Evolutionary conservation across 2,113 vertebrate genomes (phyloP).

Genomic region (Myotis brandtii): DNA sequence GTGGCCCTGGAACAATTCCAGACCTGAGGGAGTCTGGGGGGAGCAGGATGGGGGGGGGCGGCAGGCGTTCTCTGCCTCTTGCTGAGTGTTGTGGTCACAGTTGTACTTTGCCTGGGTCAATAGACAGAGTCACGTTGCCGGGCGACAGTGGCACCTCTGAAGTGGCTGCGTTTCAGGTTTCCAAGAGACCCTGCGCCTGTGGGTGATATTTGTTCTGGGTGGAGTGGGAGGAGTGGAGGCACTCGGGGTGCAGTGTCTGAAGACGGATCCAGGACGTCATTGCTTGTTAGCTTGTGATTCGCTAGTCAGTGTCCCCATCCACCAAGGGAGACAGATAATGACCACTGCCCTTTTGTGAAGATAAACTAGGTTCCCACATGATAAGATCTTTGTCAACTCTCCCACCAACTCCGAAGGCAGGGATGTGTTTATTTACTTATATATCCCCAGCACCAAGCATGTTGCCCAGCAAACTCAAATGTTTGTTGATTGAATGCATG

Average conservation of each 20-base stretch:
- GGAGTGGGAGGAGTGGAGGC: background rate
- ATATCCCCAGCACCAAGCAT: background rate
- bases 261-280: background rate
- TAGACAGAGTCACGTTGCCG: background rate
- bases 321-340: background rate
- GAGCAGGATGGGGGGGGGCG: background rate
- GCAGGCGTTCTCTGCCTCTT: background rate
- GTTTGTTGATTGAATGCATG: background rate
- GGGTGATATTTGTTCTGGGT: background rate
- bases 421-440: background rate
- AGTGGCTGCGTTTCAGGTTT: background rate
- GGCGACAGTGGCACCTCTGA: background rate
- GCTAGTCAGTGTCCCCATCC: background rate
- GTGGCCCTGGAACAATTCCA: background rate
- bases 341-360: background rate
- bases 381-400: background rate
- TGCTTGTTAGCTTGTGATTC: background rate
- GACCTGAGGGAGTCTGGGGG: background rate
- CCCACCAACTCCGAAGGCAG: background rate
- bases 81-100: background rate
- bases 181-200: background rate
- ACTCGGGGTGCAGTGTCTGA: background rate
- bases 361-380: fast-evolving
- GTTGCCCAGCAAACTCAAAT: background rate
- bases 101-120: conserved; percentile 27